phyloP scores from a whole-genome alignment of 2,888 invertebrate species.

The Stenoptilia bipunctidactyla region DNA sequence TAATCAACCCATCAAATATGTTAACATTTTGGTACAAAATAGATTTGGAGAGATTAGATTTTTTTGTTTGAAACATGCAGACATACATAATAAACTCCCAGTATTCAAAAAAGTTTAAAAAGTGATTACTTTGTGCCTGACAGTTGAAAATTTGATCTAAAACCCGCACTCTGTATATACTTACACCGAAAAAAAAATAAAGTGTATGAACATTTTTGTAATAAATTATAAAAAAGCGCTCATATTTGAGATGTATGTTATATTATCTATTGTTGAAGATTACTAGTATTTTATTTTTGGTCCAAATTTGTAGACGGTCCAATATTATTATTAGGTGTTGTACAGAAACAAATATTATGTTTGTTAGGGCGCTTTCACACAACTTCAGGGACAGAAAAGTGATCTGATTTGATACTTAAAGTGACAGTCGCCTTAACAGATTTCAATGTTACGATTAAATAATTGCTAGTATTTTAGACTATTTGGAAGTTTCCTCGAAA shows the following conservation, averaged over 20 bases:
- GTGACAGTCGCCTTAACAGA: conserved; percentile 16
- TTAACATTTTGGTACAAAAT: no score
- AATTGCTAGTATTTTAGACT: conserved; percentile 18
- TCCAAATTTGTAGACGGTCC: conserved; percentile 47
- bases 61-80: no score
- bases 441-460: conserved; percentile 18
- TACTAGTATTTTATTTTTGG: conserved; percentile 63
- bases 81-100: no score
- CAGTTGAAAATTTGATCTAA: background rate
- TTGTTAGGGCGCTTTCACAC: conserved; percentile 28
- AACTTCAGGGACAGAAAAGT: conserved; percentile 12
- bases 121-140: no score
- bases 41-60: no score
- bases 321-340: conserved; percentile 44
- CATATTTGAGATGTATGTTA: conserved; percentile 37
- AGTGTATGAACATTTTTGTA: conserved; percentile 24
- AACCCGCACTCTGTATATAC: background rate
- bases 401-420: conserved; percentile 4
- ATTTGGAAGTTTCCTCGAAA: conserved; percentile 25
- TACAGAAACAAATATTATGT: conserved; percentile 27
- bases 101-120: no score
- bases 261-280: conserved; percentile 53
- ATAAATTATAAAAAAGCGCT: conserved; percentile 18
- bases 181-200: conserved; percentile 11
- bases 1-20: no score